Percentiles rank a stretch among this genome's conserved stretches.
Evolutionary conservation across 2,888 invertebrate species (phyloP).

Genomic region (Penaeus monodon): DNA sequence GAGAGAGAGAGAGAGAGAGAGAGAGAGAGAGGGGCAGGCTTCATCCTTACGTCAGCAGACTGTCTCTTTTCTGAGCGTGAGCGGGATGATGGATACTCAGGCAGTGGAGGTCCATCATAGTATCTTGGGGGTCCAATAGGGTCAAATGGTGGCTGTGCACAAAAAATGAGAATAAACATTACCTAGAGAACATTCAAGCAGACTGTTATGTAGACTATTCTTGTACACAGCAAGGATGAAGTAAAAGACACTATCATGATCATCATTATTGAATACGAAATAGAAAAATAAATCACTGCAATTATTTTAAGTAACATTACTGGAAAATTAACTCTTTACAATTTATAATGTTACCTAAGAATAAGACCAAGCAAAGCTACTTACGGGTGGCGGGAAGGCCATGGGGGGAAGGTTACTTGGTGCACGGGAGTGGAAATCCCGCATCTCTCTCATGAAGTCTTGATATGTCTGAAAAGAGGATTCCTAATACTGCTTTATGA

Average conservation of each 20-base stretch:
- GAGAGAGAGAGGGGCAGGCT: too few species aligned
- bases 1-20: too few species aligned
- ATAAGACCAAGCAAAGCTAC: background rate
- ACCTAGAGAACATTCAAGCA: constrained; percentile 29
- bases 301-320: too few species aligned
- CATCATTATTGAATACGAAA: too few species aligned
- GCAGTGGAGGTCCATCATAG: constrained; percentile 82
- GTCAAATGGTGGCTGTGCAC: constrained; percentile 73
- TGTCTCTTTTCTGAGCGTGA: constrained; percentile 70
- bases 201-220: background rate
- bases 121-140: constrained; percentile 85
- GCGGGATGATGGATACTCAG: constrained; percentile 79
- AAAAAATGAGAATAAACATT: background rate
- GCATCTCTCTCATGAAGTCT: constrained; percentile 63
- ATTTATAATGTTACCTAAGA: too few species aligned
- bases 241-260: too few species aligned
- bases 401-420: constrained; percentile 61
- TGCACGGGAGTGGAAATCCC: constrained; percentile 61
- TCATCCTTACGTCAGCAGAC: constrained; percentile 67
- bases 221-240: background rate
- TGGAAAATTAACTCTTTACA: too few species aligned
- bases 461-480: constrained; percentile 58
- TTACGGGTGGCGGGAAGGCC: constrained; percentile 65
- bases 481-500: constrained; percentile 24
- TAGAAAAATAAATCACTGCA: too few species aligned